Evolutionary conservation across 2,888 invertebrate genomes (phyloP).

Genomic region (Cerastoderma edule): DNA sequence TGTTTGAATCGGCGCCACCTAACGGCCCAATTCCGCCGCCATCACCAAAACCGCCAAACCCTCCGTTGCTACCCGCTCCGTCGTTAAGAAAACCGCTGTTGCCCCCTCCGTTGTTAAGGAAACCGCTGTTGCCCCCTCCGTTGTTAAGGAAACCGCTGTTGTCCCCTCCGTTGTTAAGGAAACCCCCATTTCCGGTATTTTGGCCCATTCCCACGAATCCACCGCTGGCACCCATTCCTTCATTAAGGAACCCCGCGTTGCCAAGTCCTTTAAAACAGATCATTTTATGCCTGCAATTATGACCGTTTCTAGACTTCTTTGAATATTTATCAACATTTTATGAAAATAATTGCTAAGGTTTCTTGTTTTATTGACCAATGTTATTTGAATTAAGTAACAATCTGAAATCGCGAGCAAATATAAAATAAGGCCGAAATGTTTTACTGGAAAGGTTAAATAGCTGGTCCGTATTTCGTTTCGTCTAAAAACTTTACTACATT

Average conservation of each 20-base stretch:
- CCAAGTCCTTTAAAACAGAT: too few species aligned
- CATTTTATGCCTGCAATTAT: too few species aligned
- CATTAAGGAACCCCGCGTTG: neutral
- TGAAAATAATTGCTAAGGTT: too few species aligned
- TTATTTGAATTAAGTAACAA: too few species aligned
- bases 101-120: neutral
- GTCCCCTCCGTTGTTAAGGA: neutral
- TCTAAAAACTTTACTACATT: too few species aligned
- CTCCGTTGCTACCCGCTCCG: neutral
- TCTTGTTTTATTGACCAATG: too few species aligned
- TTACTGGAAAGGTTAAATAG: too few species aligned
- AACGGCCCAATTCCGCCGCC: slow-evolving; percentile 1
- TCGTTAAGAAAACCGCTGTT: slow-evolving; percentile 11
- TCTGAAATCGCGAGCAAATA: too few species aligned
- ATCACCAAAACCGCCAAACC: neutral
- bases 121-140: neutral
- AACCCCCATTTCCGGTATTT: neutral
- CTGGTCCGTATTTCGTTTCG: too few species aligned
- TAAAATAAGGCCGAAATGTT: too few species aligned
- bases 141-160: neutral
- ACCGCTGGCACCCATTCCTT: neutral
- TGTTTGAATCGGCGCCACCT: neutral
- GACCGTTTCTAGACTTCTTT: too few species aligned
- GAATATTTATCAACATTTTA: too few species aligned
- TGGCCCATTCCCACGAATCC: neutral